Conservation (phyloP, 2,113 vertebrate genomes). For the Heliornis fulica region DNA sequence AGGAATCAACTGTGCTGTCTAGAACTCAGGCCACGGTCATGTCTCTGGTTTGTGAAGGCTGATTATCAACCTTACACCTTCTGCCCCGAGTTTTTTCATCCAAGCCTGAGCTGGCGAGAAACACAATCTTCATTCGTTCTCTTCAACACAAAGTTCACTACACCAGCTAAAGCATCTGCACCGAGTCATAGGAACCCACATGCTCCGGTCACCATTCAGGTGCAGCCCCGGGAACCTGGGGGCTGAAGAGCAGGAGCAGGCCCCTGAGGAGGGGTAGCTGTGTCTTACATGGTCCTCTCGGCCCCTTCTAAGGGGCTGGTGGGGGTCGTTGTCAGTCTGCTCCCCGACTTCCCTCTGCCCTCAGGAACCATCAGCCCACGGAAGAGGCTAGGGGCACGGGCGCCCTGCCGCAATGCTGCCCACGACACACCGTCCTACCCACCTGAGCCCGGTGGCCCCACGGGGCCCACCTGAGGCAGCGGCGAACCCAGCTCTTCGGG, state of each 20-base stretch:
- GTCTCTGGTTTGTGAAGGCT: background rate
- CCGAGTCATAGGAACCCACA: too few species aligned
- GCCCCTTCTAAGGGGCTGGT: accelerated
- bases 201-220: background rate
- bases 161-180: background rate
- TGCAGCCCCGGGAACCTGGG: accelerated
- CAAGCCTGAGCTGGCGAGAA: background rate
- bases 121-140: background rate
- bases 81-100: background rate
- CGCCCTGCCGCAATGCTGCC: background rate
- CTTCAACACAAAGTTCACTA: background rate
- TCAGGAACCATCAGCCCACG: background rate
- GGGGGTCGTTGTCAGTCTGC: accelerated
- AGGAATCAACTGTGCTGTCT: background rate
- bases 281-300: background rate
- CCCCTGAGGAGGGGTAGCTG: background rate
- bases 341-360: accelerated
- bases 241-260: background rate
- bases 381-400: background rate
- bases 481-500: background rate
- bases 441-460: background rate
- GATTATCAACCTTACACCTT: background rate
- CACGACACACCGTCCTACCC: background rate
- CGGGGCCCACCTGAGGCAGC: background rate
- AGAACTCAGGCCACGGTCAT: accelerated